These are phyloP conservation scores for Felis chaus DNA, from an alignment of 2,113 vertebrate species.

Conservation along the genomic window DNA sequence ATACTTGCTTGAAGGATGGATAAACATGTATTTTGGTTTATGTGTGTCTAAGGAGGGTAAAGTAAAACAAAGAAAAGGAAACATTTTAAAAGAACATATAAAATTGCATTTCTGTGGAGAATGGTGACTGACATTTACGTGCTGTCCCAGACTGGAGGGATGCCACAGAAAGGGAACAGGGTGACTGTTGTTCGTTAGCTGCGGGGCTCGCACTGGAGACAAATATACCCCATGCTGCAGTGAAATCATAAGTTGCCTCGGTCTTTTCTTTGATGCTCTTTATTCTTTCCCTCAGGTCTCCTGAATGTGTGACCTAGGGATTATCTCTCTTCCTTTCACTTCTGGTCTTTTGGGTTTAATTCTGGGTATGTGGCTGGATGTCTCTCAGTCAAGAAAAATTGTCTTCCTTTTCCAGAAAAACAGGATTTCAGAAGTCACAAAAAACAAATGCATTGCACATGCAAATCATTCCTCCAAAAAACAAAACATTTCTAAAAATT, in stretches of 20 bases:
- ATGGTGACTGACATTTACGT: not conserved
- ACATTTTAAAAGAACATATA: not conserved
- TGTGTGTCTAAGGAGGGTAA: not conserved
- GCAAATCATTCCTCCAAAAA: constrained; percentile 39
- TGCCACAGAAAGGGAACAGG: not conserved
- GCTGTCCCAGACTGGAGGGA: not conserved
- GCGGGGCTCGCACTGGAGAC: not conserved
- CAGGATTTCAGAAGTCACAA: not conserved
- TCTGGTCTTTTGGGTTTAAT: not conserved
- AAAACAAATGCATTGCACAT: not conserved
- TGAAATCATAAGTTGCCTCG: not conserved
- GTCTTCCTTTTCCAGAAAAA: constrained; percentile 36
- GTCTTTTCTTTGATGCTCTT: not conserved
- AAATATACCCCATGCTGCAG: not conserved
- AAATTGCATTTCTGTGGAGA: not conserved
- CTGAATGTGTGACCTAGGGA: not conserved
- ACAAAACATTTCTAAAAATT: constrained; percentile 51
- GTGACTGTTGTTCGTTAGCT: not conserved
- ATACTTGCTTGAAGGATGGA: not conserved
- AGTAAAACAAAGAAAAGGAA: not conserved
- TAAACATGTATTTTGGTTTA: not conserved
- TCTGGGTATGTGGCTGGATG: not conserved
- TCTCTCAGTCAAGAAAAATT: not conserved
- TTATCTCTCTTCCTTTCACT: constrained; percentile 15
- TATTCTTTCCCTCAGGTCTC: not conserved